Conservation (phyloP, 2,888 invertebrate genomes). For the Mystacides longicornis region DNA sequence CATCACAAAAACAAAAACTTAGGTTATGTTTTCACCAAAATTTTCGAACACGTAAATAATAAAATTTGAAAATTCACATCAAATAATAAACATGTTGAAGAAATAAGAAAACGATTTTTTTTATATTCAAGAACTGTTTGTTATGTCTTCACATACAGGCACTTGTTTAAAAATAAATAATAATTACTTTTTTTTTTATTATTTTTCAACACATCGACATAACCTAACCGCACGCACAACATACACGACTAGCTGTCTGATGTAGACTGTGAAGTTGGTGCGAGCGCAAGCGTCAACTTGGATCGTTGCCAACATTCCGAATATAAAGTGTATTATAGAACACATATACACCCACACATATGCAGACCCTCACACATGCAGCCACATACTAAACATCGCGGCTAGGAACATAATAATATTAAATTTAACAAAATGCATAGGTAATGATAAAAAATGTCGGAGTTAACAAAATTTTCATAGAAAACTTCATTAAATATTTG, state of each 20-base stretch:
- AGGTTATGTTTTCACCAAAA: slow-evolving; percentile 16
- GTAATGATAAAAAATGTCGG: too few species aligned
- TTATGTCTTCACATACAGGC: slow-evolving; percentile 23
- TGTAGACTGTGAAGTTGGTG: slow-evolving; percentile 24
- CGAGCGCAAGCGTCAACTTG: slow-evolving; percentile 25
- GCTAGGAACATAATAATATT: too few species aligned
- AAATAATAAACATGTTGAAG: slow-evolving; percentile 13
- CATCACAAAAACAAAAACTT: slow-evolving; percentile 13
- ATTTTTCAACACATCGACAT: slow-evolving; percentile 20
- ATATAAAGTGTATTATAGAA: too few species aligned
- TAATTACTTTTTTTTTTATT: neutral
- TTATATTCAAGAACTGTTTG: slow-evolving; percentile 21
- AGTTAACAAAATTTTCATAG: too few species aligned
- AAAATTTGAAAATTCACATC: neutral
- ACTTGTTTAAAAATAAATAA: slow-evolving; percentile 16
- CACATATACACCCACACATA: too few species aligned
- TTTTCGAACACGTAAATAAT: slow-evolving; percentile 11
- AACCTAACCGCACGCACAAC: slow-evolving; percentile 21
- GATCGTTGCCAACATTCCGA: slow-evolving; percentile 24
- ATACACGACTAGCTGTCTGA: slow-evolving; percentile 17
- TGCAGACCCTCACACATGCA: too few species aligned
- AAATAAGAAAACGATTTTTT: slow-evolving; percentile 6
- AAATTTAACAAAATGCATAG: too few species aligned
- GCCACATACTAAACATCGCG: too few species aligned
- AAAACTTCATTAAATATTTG: too few species aligned